Evolutionary conservation across 2,797 vertebrate species (phyloP).

Genomic region (Melopsittacus undulatus): DNA sequence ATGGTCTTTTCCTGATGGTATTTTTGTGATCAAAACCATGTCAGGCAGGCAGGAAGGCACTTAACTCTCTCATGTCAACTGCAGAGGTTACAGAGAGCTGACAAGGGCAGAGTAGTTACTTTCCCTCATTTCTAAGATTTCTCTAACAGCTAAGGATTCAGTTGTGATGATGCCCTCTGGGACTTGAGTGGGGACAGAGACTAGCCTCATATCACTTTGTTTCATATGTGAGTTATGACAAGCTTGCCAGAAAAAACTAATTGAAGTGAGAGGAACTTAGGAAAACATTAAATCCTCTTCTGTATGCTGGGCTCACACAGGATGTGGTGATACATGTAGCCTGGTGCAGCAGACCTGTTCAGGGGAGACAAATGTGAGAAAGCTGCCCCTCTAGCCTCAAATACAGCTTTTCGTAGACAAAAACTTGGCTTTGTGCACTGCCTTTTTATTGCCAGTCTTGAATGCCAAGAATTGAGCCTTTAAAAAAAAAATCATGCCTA

Average conservation of each 20-base stretch:
- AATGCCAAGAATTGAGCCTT: not conserved
- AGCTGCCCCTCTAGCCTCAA: not conserved
- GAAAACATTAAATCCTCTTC: not conserved
- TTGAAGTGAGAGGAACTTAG: not conserved
- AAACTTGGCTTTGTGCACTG: not conserved
- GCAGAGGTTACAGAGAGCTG: not conserved
- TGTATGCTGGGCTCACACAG: fast-evolving
- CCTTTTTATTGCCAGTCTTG: not conserved
- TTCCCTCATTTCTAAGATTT: not conserved
- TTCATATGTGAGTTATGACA: not conserved
- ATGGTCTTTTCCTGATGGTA: not conserved
- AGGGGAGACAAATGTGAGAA: not conserved
- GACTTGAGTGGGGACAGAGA: not conserved
- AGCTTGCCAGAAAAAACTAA: not conserved
- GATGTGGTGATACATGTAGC: not conserved
- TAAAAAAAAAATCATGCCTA: not conserved
- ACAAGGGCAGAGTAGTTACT: not conserved
- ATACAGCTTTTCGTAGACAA: not conserved
- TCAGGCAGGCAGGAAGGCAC: not conserved
- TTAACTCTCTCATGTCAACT: not conserved
- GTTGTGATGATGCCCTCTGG: not conserved
- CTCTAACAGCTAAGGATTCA: not conserved
- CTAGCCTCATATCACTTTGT: not conserved
- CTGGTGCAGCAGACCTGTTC: not conserved
- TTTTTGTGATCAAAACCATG: not conserved